Base-by-base conservation (phyloP, 1,140 invertebrate species). In the Cephus cinctus region DNA sequence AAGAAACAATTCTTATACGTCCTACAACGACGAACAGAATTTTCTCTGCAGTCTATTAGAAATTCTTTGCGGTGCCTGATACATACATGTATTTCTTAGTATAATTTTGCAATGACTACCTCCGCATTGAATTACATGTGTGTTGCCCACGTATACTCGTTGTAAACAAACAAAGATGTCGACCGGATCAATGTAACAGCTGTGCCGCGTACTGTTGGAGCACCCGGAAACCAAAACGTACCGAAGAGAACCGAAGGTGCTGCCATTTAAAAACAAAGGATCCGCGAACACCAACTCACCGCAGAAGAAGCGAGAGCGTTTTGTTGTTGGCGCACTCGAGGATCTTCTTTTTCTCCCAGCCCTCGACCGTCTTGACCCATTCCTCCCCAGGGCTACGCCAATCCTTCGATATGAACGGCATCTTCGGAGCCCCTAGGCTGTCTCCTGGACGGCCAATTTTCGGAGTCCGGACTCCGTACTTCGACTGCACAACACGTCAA, bases 291-390 rank as follows among this genome's bases (percentile, higher is more conserved):
- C n/a, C 16, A 8, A 67, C 71, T 70, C 50, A 75, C 74, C 74
- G 65, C 20, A 75, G 62, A 23, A 75, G 50, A 20, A 77, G 63
- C 47, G 73, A 75, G 23, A 77, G 65, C 32, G 73, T 77, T 62
- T 75, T 75, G 54, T 73, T 73, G 62, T 77, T 77, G 39, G 84
- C 85, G 67, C 87, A 90, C 73, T 91, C 89, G 31, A 95, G 80
- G 44, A 95, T 89, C 80, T 97, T 97, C 73, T 92, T 90, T 76
- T 91, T 89, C 75, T 96, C 93, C 94, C 94, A 97, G 46, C 95
- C 94, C 75, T 95, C 92, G 56, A 92, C 86, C 22, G 94, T 98
- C 80, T 96, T 96, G 12, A 98, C 93, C 96, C 96, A 98, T 65
- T 91, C 89, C 74, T 98, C 96, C 23, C 96, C 96, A 30, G 94